These are phyloP conservation scores for Spongilla lacustris DNA, from an alignment of 37 sponge, comb jelly and placozoan genomes.

Conservation along the genomic window DNA sequence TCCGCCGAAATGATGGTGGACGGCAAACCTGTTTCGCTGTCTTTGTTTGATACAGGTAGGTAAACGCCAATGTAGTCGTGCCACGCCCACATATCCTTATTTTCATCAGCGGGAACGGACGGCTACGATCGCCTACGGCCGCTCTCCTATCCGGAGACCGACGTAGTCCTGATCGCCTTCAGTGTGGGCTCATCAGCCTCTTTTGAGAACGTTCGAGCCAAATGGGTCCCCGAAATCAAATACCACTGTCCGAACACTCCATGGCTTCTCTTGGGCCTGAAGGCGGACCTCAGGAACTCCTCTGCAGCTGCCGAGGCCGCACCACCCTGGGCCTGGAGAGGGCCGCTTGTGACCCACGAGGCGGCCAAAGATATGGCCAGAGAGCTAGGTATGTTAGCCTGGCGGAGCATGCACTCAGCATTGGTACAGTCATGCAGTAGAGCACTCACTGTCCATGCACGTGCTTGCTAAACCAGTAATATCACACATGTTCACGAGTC, in stretches of 20 bases:
- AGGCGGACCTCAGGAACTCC: conserved; percentile 41
- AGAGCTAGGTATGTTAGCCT: too few relatives aligned
- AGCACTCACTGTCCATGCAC: too few relatives aligned
- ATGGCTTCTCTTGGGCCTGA: conserved; percentile 51
- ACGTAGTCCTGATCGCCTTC: conserved; percentile 68
- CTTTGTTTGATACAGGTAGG: conserved; percentile 56
- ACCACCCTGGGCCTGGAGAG: too few relatives aligned
- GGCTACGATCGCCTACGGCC: conserved; percentile 80
- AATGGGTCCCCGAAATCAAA: conserved; percentile 65
- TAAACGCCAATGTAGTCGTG: neutral
- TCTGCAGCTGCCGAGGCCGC: too few relatives aligned
- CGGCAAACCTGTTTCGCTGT: conserved; percentile 54
- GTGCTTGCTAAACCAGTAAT: neutral
- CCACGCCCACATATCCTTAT: neutral
- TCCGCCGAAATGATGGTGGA: conserved; percentile 45
- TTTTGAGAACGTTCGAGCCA: conserved; percentile 44
- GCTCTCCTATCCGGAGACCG: conserved; percentile 77
- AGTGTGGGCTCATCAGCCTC: conserved; percentile 25
- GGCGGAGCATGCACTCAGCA: too few relatives aligned
- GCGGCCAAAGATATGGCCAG: too few relatives aligned
- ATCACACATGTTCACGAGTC: too few relatives aligned
- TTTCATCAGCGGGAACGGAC: conserved; percentile 65
- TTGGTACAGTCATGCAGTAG: too few relatives aligned
- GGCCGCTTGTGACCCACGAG: too few relatives aligned
- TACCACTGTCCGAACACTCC: conserved; percentile 73